Percentiles rank a stretch among this genome's conserved stretches.
phyloP scores from a whole-genome alignment of 2,888 invertebrate genomes.

The Dendrolimus houi region DNA sequence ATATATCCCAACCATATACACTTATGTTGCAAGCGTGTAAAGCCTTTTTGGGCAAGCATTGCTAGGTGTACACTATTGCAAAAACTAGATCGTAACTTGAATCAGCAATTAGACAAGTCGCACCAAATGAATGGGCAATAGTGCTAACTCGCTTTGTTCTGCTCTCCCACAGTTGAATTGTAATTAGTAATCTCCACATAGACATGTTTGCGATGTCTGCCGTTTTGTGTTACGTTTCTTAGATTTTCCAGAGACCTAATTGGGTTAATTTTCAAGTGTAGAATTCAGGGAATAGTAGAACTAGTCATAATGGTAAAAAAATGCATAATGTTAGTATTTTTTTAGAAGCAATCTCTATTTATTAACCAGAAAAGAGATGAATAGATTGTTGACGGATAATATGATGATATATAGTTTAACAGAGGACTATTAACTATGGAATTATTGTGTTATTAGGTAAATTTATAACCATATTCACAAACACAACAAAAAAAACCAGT shows the following conservation, averaged over 20 bases:
- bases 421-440: too few species aligned
- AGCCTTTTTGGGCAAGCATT: not conserved
- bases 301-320: too few species aligned
- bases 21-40: not conserved
- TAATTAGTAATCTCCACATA: conserved; percentile 32
- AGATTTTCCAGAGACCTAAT: conserved; percentile 1
- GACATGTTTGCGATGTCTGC: conserved; percentile 27
- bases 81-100: conserved; percentile 6
- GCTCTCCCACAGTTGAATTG: conserved; percentile 44
- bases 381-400: too few species aligned
- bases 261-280: conserved; percentile 1
- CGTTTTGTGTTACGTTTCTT: conserved; percentile 3
- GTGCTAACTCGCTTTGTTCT: conserved; percentile 40
- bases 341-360: too few species aligned
- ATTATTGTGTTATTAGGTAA: not conserved
- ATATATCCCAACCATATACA: not conserved
- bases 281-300: not conserved
- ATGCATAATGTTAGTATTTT: too few species aligned
- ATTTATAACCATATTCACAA: not conserved
- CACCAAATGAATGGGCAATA: conserved; percentile 10
- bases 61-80: not conserved
- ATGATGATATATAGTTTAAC: too few species aligned
- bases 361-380: too few species aligned
- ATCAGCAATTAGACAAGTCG: conserved; percentile 19
- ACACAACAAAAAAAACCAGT: not conserved